Evolutionary conservation across 2,888 invertebrate genomes (phyloP), one percentile per base, ranked within the genome.

Genomic region (Eurois occulta): DNA sequence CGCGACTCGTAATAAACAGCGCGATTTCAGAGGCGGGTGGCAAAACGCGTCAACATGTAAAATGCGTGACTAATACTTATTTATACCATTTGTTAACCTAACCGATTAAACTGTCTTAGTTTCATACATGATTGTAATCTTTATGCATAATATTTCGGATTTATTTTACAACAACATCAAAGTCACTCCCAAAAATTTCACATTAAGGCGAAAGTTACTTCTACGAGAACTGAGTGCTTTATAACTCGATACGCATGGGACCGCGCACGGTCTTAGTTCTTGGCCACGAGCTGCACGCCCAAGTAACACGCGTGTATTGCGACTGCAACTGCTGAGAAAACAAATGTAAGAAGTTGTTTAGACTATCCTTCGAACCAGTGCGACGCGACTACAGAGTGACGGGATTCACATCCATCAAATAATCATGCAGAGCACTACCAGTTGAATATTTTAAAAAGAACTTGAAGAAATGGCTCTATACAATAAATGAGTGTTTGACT

Each of bases 211-310:
- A 46, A 46, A 48, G 52, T 52, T 52, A 8, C 21, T 62, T 62
- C 21, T 62, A 35, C 21, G 32, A 0, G 10, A 71, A 8, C 13
- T 0, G 32, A 24, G 32, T 18, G 8, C n/a, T 69, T 28, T n/a
- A 43, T 16, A 28, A 46, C 28, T n/a, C 41, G 18, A 55, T 4
- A 77, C 24, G 32, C n/a, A 48, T 64, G 62, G 4, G n/a, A 41
- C 32, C 16, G 32, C 21, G 16, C 52, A 11, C 28, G 3, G 13
- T 32, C 43, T 85, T 67, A 81, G 2, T 13, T 65, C 41, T 41
- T 65, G 32, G 7, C 38, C n/a, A 65, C 38, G 1, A 64, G 7
- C 13, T 16, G 4, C 3, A 38, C 24, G 38, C 13, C 2, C 7
- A 41, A 41, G 16, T 7, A 10, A 41, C n/a, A 24, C 24, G 35